Evolutionary conservation across 2,888 invertebrate species (phyloP), one percentile per base, ranked within the genome.

Genomic region (Noctuana brunneofusca): DNA sequence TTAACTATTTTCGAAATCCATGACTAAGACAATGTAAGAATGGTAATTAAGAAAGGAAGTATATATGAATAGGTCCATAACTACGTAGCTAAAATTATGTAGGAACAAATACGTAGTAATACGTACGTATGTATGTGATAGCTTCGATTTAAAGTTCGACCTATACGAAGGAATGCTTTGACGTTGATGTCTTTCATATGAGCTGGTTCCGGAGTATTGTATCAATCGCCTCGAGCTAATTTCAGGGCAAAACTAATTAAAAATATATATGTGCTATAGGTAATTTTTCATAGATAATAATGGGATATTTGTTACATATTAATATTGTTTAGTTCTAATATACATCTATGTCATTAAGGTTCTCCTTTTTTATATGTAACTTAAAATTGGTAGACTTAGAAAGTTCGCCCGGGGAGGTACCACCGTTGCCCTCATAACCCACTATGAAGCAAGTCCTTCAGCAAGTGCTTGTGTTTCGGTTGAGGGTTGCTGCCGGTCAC

Each of bases 151-250:
- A 49, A 27, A 24, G 22, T 48, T 20, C 22, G n/a, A 49, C 49
- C n/a, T 8, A 46, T 27, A 52, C 52, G 52, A 16, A 32, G 6
- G 11, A 16, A 52, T 11, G 35, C 8, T 11, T 53, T 48, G 32
- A 9, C 75, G 74, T 77, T 76, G 74, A 76, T 70, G 74, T 76
- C 76, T 76, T 76, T 76, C 72, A 65, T 74, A 73, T 60, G 72
- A 62, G 53, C 54, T 4, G 46, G 59, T 60, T 60, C 59, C 59
- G 59, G 22, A 20, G 32, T 60, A 60, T 60, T 60, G 59, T 60
- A 24, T 53, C 32, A 32, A 12, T 46, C 24, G 59, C 48, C 57
- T 60, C 22, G 41, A 53, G 46, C 46, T 43, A 38, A 32, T 32
- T 53, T 60, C 59, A 46, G 43, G 52, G 59, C 53, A 24, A 60